These are phyloP conservation scores for Oncorhynchus gorbuscha DNA, from an alignment of 2,113 vertebrate genomes.

Conservation along the genomic window DNA sequence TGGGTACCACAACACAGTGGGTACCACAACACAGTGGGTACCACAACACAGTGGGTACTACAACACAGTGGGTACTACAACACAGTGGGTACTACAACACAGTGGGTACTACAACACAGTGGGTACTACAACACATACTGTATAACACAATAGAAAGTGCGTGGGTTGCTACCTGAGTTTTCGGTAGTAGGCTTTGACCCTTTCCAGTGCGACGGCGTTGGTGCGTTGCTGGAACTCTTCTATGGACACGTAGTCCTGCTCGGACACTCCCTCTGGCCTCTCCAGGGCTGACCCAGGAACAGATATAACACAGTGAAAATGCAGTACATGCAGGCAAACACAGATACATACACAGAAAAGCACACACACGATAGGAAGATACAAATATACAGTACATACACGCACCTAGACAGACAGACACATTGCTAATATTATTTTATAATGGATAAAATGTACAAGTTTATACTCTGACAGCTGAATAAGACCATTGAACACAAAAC, in stretches of 20 bases:
- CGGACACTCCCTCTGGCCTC: conserved; percentile 76
- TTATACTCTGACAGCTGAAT: neutral
- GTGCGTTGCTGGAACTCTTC: conserved; percentile 92
- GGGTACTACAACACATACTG: no score
- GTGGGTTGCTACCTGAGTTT: conserved; percentile 83
- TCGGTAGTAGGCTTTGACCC: conserved; percentile 94
- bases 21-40: no score
- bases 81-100: no score
- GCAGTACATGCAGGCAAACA: neutral
- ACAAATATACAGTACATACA: no score
- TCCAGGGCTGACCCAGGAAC: conserved; percentile 80
- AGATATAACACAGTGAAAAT: neutral
- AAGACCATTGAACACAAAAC: neutral
- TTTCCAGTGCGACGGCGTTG: conserved; percentile 87
- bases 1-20: no score
- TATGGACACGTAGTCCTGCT: conserved; percentile 66
- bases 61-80: no score
- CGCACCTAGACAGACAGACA: neutral
- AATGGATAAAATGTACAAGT: neutral
- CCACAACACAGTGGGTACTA: no score
- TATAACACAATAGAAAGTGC: neutral
- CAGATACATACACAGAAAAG: neutral
- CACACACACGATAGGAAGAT: neutral
- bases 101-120: no score
- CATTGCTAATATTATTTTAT: neutral